Percentiles rank a stretch among this genome's conserved stretches.
Conservation (phyloP, 2,888 invertebrate genomes). For the Metacarcinus magister region DNA sequence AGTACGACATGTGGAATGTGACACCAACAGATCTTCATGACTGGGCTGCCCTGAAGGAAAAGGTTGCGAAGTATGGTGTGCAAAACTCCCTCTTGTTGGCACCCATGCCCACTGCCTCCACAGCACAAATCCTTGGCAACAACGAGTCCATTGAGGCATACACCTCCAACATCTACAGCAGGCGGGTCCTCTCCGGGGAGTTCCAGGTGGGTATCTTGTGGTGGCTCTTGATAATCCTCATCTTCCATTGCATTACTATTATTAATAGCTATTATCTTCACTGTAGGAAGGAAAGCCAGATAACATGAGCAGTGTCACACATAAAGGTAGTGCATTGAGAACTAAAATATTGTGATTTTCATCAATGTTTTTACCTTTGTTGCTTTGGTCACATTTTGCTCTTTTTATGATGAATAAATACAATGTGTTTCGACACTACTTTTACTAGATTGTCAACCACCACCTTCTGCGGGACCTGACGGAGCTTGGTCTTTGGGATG, state of each 20-base stretch:
- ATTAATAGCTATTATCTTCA: too few relatives aligned
- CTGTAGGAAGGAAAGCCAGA: too few relatives aligned
- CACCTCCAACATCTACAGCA: constrained; percentile 97
- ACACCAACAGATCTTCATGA: constrained; percentile 94
- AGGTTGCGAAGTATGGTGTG: constrained; percentile 94
- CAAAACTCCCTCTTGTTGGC: constrained; percentile 97
- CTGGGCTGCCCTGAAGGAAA: constrained; percentile 92
- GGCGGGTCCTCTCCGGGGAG: constrained; percentile 95
- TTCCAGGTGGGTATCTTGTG: constrained; percentile 87
- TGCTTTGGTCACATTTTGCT: neutral
- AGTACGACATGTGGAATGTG: constrained; percentile 99
- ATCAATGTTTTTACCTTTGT: neutral
- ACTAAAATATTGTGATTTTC: too few relatives aligned
- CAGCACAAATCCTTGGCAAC: constrained; percentile 99
- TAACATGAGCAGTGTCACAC: too few relatives aligned
- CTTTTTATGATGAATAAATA: neutral
- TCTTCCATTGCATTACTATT: neutral
- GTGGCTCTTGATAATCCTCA: neutral
- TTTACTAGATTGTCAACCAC: constrained; percentile 94
- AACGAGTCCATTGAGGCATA: constrained; percentile 99
- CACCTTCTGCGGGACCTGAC: constrained; percentile 97
- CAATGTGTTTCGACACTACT: neutral
- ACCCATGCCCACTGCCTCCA: constrained; percentile 99
- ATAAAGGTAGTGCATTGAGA: too few relatives aligned
- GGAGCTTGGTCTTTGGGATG: constrained; percentile 95